Base-by-base conservation (phyloP, 64 coral and sea anemone genomes). In the Exaiptasia diaphana region DNA sequence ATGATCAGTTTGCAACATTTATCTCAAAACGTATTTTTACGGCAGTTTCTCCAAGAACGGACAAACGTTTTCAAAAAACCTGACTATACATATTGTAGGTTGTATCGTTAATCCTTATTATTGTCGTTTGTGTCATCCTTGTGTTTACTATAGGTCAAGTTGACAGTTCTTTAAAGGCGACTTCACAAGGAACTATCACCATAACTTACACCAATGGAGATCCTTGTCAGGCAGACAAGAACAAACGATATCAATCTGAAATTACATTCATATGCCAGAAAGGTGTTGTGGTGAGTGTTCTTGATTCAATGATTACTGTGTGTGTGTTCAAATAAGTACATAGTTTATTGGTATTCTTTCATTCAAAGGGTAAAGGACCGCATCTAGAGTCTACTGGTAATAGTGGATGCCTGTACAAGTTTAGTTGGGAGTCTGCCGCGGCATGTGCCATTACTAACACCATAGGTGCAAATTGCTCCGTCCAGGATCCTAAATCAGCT, bases 401-500 rank as follows among this genome's bases (percentile, higher is more conserved):
- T 17, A 4, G 20, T 60, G 41, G 52, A 31, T 87, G 84, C 60
- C 67, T 35, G 0, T 87, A 69, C 27, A 78, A 54, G 41, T 81
- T 83, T 34, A 4, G 12, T 27, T 90, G 78, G 68, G 34, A 76
- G 31, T 65, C 59, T 10, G 87, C 79, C 27, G 79, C 87, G 32
- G 67, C 78, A 29, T 90, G 87, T 59, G 28, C 25, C 24, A 76
- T 90, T 18, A 37, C 18, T 28, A 82, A 82, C 15, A 36, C 44
- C 27, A 37, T 55, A 5, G 87, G 87, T 36, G 4, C 20, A 1
- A 50, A 82, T 31, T 90, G 87, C 56, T 22, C 25, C 1, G 68
- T 90, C 11, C 31, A 76, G 33, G 87, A 90, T 43, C 79, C 87
- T 15, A 82, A 82, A 29, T 82, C 87, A 13, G 71, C 42, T 57